phyloP scores from a whole-genome alignment of 1,140 invertebrate species.

The Hetaerina americana region DNA sequence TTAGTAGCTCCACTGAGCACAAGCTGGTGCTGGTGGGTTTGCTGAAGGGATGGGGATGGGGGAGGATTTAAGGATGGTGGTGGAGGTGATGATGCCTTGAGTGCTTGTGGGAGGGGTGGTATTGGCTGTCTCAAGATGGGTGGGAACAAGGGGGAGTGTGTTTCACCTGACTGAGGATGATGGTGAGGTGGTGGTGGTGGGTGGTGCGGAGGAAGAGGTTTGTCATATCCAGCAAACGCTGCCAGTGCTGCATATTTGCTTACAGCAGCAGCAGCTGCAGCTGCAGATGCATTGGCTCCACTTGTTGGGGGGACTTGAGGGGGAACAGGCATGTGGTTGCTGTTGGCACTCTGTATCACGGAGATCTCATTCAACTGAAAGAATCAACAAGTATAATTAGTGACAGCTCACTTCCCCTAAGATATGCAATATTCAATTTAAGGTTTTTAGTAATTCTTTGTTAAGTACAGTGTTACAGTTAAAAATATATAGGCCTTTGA shows the following conservation, averaged over 20 bases:
- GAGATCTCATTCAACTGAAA: conserved; percentile 49
- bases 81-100: background rate
- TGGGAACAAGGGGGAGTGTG: background rate
- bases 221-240: background rate
- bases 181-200: background rate
- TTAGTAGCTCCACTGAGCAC: background rate
- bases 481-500: too few species aligned
- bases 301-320: background rate
- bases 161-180: background rate
- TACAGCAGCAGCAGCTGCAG: background rate
- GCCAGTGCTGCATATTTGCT: background rate
- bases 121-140: background rate
- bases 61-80: background rate
- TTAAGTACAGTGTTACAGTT: too few species aligned
- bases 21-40: background rate
- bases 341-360: conserved; percentile 34
- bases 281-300: background rate
- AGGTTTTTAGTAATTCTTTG: too few species aligned
- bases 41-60: background rate
- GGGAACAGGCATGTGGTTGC: background rate
- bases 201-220: background rate
- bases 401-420: too few species aligned
- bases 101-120: background rate
- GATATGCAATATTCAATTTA: too few species aligned
- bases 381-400: too few species aligned